Conservation (phyloP, 2,888 invertebrate species). For the Scotopteryx bipunctaria region DNA sequence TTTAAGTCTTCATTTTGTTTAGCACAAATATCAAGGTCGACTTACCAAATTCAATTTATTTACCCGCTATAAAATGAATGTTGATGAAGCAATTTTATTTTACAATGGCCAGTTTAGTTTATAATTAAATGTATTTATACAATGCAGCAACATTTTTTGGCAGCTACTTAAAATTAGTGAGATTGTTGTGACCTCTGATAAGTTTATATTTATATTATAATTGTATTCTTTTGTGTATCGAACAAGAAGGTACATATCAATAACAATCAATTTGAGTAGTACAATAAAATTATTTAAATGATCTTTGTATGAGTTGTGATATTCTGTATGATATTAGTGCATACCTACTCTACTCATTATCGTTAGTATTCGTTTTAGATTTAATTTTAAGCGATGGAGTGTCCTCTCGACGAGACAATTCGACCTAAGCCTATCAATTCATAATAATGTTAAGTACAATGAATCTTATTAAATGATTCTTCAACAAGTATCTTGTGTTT, state of each 20-base stretch:
- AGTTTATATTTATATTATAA: background rate
- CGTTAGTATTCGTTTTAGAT: conserved; percentile 9
- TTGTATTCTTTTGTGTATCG: conserved; percentile 1
- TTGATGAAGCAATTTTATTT: background rate
- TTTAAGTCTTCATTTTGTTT: conserved; percentile 1
- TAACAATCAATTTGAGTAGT: conserved; percentile 16
- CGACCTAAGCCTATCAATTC: conserved; percentile 1
- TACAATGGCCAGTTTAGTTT: conserved; percentile 12
- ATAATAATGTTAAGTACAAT: conserved; percentile 22
- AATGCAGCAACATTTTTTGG: conserved; percentile 9
- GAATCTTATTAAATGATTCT: conserved; percentile 12
- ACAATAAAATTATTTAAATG: conserved; percentile 18
- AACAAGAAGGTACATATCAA: conserved; percentile 15
- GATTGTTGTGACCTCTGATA: background rate
- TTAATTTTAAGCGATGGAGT: background rate
- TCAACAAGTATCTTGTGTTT: too few relatives aligned
- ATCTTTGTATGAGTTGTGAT: conserved; percentile 27
- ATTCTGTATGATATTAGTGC: conserved; percentile 18
- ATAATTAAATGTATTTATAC: background rate
- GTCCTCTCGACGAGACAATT: background rate
- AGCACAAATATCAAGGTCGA: conserved; percentile 6
- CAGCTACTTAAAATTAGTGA: conserved; percentile 14
- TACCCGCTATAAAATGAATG: background rate
- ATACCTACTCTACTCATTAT: conserved; percentile 2
- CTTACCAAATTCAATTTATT: conserved; percentile 10